A percentile compares a stretch with the other conserved stretches of the same genome.
These are phyloP conservation scores for Itoplectis maculator DNA, from an alignment of 2,888 invertebrate genomes.

Conservation along the genomic window DNA sequence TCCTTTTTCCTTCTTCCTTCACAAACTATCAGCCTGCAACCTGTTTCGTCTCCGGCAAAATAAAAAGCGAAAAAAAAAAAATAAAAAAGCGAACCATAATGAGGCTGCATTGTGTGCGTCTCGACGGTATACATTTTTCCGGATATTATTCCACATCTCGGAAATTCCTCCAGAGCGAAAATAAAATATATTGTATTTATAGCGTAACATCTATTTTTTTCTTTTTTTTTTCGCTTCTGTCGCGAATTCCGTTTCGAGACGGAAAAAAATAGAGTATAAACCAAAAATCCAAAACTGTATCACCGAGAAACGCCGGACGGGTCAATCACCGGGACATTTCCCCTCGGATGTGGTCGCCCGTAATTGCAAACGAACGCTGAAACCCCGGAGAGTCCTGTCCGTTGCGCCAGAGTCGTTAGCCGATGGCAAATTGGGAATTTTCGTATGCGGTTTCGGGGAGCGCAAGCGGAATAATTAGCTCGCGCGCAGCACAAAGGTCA, in stretches of 20 bases:
- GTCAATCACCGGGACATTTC: neutral
- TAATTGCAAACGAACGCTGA: conserved; percentile 12
- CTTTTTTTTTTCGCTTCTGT: neutral
- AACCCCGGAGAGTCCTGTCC: neutral
- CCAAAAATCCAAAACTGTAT: neutral
- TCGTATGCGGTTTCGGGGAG: conserved; percentile 3
- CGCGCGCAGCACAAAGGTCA: conserved; percentile 14
- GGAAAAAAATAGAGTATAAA: neutral
- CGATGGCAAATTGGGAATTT: neutral
- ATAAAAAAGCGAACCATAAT: conserved; percentile 27
- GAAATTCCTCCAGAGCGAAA: neutral
- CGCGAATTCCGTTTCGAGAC: too few species aligned
- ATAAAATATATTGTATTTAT: neutral
- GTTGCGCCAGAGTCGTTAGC: neutral
- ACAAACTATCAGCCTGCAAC: conserved; percentile 27
- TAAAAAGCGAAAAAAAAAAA: too few species aligned
- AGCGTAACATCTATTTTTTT: neutral
- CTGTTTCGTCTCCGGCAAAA: conserved; percentile 17
- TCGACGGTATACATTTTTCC: neutral
- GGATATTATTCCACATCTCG: neutral
- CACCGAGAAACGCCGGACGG: neutral
- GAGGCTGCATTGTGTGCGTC: conserved; percentile 31
- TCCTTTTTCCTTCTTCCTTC: conserved; percentile 44
- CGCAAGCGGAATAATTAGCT: neutral
- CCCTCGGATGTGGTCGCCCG: conserved; percentile 32